These are phyloP conservation scores for Temnothorax curvispinosus DNA, from an alignment of 1,140 invertebrate genomes.

Conservation along the genomic window DNA sequence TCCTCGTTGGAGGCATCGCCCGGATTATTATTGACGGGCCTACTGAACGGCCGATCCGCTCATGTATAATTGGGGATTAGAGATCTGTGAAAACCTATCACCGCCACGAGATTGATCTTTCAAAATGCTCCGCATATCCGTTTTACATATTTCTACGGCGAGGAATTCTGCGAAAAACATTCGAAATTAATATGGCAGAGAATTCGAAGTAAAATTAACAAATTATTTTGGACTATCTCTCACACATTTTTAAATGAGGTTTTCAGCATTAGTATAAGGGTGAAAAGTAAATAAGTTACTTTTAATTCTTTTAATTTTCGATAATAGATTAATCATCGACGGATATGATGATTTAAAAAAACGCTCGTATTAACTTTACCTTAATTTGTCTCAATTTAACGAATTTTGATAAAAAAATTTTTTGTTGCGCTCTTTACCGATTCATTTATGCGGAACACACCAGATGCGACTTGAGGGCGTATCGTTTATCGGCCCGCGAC, in stretches of 20 bases:
- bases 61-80: conserved; percentile 75
- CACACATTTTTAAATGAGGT: not conserved
- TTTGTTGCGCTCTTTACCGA: not conserved
- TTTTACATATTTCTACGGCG: conserved; percentile 77
- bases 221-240: not conserved
- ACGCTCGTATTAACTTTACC: not conserved
- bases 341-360: not conserved
- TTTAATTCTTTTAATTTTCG: not conserved
- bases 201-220: not conserved
- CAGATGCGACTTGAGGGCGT: conserved; percentile 66
- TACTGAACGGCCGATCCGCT: conserved; percentile 34
- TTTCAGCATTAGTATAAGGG: not conserved
- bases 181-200: not conserved
- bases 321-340: not conserved
- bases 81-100: conserved; percentile 62
- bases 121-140: conserved; percentile 36
- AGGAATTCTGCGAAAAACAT: not conserved
- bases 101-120: not conserved
- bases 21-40: conserved; percentile 77
- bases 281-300: not conserved
- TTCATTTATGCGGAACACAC: not conserved
- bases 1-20: conserved; percentile 13
- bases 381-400: not conserved
- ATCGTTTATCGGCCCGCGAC: conserved; percentile 54
- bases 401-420: not conserved